Evolutionary conservation across 2,113 vertebrate species (phyloP).

Genomic region (Pseudolaguvia tuberculata): DNA sequence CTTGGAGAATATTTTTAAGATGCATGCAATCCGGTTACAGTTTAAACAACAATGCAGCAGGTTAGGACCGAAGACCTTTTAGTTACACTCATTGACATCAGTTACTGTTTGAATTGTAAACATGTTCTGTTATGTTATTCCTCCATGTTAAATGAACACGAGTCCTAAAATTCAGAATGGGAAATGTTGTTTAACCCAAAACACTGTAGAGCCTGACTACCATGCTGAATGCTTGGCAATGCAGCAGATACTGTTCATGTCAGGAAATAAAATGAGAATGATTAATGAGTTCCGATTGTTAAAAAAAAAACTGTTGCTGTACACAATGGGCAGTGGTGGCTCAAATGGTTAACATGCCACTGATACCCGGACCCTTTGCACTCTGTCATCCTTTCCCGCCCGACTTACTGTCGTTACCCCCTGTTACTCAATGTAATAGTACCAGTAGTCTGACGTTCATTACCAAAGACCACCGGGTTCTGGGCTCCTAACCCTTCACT

Average conservation of each 20-base stretch:
- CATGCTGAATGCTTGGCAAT: conserved; percentile 18
- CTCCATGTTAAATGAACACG: conserved; percentile 21
- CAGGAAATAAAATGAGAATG: not conserved
- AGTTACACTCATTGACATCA: not conserved
- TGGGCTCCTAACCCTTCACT: too few species aligned
- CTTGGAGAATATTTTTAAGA: conserved; percentile 6
- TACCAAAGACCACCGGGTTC: too few species aligned
- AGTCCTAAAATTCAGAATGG: not conserved
- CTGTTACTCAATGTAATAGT: too few species aligned
- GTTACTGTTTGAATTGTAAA: conserved; percentile 22
- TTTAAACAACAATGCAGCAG: not conserved
- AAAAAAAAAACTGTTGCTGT: too few species aligned
- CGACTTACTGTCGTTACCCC: too few species aligned
- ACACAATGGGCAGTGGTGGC: too few species aligned
- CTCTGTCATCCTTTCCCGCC: too few species aligned
- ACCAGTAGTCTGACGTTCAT: too few species aligned
- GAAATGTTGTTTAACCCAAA: conserved; percentile 13
- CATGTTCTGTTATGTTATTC: conserved; percentile 25
- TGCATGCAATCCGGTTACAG: conserved; percentile 59
- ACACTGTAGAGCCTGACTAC: not conserved
- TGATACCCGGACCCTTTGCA: too few species aligned
- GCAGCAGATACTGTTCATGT: not conserved
- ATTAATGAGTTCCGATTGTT: too few species aligned
- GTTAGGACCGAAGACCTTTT: not conserved
- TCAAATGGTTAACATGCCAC: too few species aligned